A percentile compares a stretch with the other conserved stretches of the same genome.
Evolutionary conservation across 2,888 invertebrate genomes (phyloP).

Genomic region (Teleiodes luculella): DNA sequence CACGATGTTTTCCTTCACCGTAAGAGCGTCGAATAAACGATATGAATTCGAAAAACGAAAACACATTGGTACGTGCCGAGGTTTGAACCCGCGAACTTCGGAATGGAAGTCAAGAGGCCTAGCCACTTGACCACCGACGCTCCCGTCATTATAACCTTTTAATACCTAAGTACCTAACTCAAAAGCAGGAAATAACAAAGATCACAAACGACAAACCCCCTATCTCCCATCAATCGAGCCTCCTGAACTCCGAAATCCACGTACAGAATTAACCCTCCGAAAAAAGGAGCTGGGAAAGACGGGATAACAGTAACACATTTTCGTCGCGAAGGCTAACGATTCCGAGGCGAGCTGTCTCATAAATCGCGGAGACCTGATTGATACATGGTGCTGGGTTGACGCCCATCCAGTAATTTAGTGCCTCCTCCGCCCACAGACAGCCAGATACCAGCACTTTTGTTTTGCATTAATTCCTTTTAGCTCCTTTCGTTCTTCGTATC

Average conservation of each 20-base stretch:
- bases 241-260: not conserved
- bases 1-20: too few species aligned
- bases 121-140: too few species aligned
- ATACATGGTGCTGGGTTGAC: constrained; percentile 80
- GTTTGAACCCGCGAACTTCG: too few species aligned
- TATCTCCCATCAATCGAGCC: not conserved
- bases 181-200: not conserved
- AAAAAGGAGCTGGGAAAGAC: constrained; percentile 50
- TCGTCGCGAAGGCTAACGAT: constrained; percentile 76
- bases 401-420: constrained; percentile 83
- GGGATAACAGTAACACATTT: constrained; percentile 71
- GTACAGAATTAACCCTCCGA: constrained; percentile 17
- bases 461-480: constrained; percentile 76
- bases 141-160: too few species aligned
- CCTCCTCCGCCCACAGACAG: constrained; percentile 79
- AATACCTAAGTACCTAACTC: not conserved
- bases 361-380: constrained; percentile 74
- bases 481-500: constrained; percentile 27
- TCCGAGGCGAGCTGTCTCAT: constrained; percentile 76
- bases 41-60: too few species aligned
- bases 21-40: too few species aligned
- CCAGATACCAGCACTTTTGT: constrained; percentile 76
- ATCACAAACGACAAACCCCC: not conserved
- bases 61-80: too few species aligned
- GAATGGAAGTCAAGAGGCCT: too few species aligned